Evolutionary conservation across 2,888 invertebrate genomes (phyloP).

Genomic region (Ptilodon capucinus): DNA sequence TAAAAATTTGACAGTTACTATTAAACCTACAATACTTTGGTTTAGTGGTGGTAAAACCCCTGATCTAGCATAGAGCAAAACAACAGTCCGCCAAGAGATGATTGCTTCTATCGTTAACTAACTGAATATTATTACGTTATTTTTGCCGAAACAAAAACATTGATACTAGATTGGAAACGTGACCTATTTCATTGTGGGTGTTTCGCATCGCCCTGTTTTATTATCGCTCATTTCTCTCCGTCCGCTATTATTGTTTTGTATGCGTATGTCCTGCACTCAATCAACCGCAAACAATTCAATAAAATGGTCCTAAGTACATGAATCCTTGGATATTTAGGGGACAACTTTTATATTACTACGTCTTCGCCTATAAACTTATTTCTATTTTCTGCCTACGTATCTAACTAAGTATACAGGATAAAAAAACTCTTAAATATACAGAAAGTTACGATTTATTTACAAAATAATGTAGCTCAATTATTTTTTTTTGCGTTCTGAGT

Average conservation of each 20-base stretch:
- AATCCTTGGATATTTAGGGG: not conserved
- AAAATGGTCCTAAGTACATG: not conserved
- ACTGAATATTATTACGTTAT: constrained; percentile 14
- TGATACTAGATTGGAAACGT: constrained; percentile 36
- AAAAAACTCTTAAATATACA: too few relatives aligned
- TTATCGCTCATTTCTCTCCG: constrained; percentile 27
- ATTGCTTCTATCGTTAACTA: constrained; percentile 24
- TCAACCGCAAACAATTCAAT: constrained; percentile 20
- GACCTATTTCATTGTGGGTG: constrained; percentile 29
- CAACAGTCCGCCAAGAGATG: constrained; percentile 8
- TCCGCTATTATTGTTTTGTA: constrained; percentile 24
- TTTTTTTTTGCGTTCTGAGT: too few relatives aligned
- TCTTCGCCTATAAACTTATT: too few relatives aligned
- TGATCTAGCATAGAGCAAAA: not conserved
- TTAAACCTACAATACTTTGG: too few relatives aligned
- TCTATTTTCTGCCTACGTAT: too few relatives aligned
- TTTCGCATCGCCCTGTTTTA: constrained; percentile 15
- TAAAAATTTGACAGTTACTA: too few relatives aligned
- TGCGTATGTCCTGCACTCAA: constrained; percentile 23
- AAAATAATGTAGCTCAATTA: too few relatives aligned
- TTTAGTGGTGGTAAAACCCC: too few relatives aligned
- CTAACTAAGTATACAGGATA: too few relatives aligned
- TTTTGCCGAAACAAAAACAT: constrained; percentile 29
- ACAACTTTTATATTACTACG: not conserved
- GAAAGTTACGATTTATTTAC: too few relatives aligned